A percentile compares a stretch with the other conserved stretches of the same genome.
Conservation (phyloP, 2,113 vertebrate species). For the Actinemys pallida region DNA sequence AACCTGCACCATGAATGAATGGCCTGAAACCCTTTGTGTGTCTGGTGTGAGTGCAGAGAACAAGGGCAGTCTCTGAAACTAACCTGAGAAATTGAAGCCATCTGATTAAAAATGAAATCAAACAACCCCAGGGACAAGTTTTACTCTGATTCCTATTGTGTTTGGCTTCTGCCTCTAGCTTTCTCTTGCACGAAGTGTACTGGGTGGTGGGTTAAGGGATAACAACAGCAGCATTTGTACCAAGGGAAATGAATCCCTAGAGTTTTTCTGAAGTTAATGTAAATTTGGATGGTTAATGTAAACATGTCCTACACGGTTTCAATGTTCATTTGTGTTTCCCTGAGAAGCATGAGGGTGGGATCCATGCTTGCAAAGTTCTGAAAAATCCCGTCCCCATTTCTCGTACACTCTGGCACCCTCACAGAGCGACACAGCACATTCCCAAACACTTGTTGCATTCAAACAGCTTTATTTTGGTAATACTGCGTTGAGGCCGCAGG, state of each 20-base stretch:
- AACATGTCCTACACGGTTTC: fast-evolving
- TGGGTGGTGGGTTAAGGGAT: neutral
- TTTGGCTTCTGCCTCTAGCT: constrained; percentile 19
- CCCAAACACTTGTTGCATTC: constrained; percentile 60
- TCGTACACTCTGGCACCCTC: neutral
- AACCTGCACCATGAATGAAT: neutral
- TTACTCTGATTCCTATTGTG: constrained; percentile 42
- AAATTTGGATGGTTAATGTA: neutral
- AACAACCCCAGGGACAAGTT: constrained; percentile 33
- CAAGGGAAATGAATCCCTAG: constrained; percentile 17
- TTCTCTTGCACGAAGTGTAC: neutral
- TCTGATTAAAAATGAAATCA: neutral
- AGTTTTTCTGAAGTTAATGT: constrained; percentile 16
- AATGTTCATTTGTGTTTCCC: neutral
- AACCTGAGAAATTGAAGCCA: neutral
- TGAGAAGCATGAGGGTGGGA: neutral
- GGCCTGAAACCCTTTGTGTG: neutral
- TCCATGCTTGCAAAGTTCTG: neutral
- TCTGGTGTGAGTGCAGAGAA: constrained; percentile 15
- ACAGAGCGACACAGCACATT: neutral
- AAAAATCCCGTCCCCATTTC: neutral
- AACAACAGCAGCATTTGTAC: neutral
- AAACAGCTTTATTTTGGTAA: constrained; percentile 40
- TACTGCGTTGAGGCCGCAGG: neutral
- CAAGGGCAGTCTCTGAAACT: constrained; percentile 25